Conservation (phyloP, 2,888 invertebrate genomes). For the Chloromyia formosa region DNA sequence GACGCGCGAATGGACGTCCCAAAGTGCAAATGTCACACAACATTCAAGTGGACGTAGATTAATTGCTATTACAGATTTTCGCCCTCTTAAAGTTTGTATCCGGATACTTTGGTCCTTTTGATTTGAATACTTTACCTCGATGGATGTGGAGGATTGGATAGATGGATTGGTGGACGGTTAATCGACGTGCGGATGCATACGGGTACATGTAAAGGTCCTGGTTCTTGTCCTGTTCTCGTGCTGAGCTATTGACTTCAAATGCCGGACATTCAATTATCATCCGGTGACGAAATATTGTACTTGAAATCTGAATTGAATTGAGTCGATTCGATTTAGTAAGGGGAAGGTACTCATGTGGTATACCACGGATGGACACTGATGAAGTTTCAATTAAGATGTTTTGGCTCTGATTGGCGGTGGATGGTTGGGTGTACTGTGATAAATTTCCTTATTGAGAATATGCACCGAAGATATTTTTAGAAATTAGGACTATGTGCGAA, state of each 20-base stretch:
- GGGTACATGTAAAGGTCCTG: too few species aligned
- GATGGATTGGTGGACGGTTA: not conserved
- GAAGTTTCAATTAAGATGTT: slow-evolving; percentile 1
- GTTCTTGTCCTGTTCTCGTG: not conserved
- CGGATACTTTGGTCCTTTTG: not conserved
- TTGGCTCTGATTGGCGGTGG: not conserved
- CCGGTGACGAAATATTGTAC: slow-evolving; percentile 12
- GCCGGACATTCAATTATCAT: slow-evolving; percentile 39
- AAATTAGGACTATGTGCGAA: too few species aligned
- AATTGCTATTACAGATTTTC: slow-evolving; percentile 48
- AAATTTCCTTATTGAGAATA: too few species aligned
- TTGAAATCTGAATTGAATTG: slow-evolving; percentile 23
- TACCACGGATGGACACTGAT: not conserved
- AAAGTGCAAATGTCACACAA: slow-evolving; percentile 50
- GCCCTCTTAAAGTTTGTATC: slow-evolving; percentile 44
- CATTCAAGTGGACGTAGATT: slow-evolving; percentile 51
- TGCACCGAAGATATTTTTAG: too few species aligned
- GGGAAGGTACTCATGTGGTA: slow-evolving; percentile 16
- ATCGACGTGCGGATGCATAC: too few species aligned
- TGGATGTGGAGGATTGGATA: slow-evolving; percentile 14
- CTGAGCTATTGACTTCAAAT: slow-evolving; percentile 40
- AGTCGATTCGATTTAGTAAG: slow-evolving; percentile 21
- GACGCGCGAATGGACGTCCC: slow-evolving; percentile 26
- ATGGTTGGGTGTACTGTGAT: too few species aligned
- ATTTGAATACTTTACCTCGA: not conserved